Percentiles rank a stretch among this genome's conserved stretches.
phyloP scores from a whole-genome alignment of 2,797 vertebrate species.

The Myotis planiceps region DNA sequence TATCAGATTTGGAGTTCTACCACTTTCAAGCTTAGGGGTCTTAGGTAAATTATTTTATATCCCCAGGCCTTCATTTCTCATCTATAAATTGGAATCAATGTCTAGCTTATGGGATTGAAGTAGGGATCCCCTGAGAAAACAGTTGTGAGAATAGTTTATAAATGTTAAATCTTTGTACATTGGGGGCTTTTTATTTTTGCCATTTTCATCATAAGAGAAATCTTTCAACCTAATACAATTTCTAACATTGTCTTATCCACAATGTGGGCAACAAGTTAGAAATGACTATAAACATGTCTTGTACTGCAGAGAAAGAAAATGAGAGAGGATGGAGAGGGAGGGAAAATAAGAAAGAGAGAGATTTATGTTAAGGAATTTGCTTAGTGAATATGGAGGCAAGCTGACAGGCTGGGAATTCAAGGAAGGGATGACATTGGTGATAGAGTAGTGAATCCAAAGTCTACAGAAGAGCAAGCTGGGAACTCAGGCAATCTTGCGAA shows the following conservation, averaged over 20 bases:
- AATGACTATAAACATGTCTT: neutral
- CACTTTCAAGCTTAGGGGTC: neutral
- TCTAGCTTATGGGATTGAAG: neutral
- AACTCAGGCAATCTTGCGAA: neutral
- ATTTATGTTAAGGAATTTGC: neutral
- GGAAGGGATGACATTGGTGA: neutral
- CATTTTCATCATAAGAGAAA: neutral
- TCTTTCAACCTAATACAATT: neutral
- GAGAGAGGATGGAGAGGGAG: neutral
- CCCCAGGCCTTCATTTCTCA: neutral
- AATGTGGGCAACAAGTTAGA: neutral
- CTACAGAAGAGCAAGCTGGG: too few relatives aligned
- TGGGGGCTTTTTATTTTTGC: neutral
- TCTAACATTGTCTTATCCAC: neutral
- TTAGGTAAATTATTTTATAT: neutral
- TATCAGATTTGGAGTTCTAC: neutral
- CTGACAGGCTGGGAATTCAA: neutral
- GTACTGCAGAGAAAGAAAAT: neutral
- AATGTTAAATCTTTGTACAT: neutral
- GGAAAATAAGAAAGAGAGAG: neutral
- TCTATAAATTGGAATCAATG: neutral
- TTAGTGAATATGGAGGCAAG: neutral
- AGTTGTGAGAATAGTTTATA: neutral
- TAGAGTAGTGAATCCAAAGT: neutral
- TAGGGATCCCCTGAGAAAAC: neutral